Evolutionary conservation across 2,888 invertebrate genomes (phyloP), one percentile per base, ranked within the genome.

Genomic region (Xanthorhoe spadicearia): DNA sequence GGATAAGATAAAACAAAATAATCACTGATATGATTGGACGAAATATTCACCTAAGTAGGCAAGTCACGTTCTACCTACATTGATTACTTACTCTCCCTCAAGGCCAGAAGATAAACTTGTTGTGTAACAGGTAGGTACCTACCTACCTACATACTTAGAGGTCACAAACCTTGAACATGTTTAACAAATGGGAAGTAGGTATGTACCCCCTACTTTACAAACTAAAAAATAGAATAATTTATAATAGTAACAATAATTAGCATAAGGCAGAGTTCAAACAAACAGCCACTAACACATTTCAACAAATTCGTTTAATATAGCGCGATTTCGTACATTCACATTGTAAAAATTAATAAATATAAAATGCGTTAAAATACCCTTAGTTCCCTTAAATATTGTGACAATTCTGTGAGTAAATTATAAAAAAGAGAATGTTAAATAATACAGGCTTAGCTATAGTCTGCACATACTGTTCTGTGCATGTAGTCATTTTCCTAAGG

Each of bases 401-500:
- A 79, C 71, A 74, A 38, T 19, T 23, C 0, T 13, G 6, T 71
- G 63, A 70, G 70, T 76, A 77, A 78, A 77, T 71, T 65, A 70
- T 64, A 71, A 71, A 70, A 71, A 73, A 65, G 69, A 74, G 69
- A 69, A 66, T 8, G 49, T 56, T 66, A 75, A 66, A 56, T 73
- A 74, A 68, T 70, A 72, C 71, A 75, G 1, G 51, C 70, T 68
- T 70, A 70, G 70, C 87, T 78, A 91, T 70, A 92, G 81, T 76
- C 83, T 87, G 81, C 87, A 83, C 66, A 76, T 76, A 71, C 72
- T 76, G 38, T 75, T 80, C 57, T 71, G 60, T 57, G 61, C 55
- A 70, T 60, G 65, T 74, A 94, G 94, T 95, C 94, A 95, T 75
- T 90, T 89, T 28, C 83, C 84, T 68, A 96, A 83, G 76, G 94